Conservation (phyloP, 2,888 invertebrate species). For the Macrophya alboannulata region DNA sequence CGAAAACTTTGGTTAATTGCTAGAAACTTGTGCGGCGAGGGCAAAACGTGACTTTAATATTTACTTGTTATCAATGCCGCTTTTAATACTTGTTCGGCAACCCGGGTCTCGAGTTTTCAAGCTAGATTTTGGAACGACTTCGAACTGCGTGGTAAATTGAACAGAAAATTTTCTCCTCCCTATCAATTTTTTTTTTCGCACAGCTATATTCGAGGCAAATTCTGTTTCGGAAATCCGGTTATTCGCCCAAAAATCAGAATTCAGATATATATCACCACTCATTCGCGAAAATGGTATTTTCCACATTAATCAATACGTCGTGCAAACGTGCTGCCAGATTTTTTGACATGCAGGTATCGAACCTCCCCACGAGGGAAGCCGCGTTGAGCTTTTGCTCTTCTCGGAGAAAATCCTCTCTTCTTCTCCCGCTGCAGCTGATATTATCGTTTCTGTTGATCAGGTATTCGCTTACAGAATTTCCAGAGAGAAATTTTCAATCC, state of each 20-base stretch:
- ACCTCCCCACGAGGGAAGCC: not conserved
- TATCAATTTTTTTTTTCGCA: not conserved
- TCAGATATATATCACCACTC: not conserved
- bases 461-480: not conserved
- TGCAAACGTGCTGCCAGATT: constrained; percentile 29
- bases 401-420: not conserved
- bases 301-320: constrained; percentile 44
- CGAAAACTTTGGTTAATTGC: constrained; percentile 48
- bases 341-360: constrained; percentile 21
- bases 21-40: constrained; percentile 22
- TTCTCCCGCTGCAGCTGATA: not conserved
- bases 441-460: not conserved
- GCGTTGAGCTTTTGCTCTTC: not conserved
- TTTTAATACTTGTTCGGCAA: constrained; percentile 11
- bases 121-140: not conserved
- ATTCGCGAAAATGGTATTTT: constrained; percentile 1
- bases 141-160: not conserved
- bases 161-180: not conserved
- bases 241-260: not conserved
- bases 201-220: too few relatives aligned
- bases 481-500: not conserved
- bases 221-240: too few relatives aligned
- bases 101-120: not conserved
- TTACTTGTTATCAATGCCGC: constrained; percentile 35
- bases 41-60: constrained; percentile 45